Percentiles rank a stretch among this genome's conserved stretches.
These are phyloP conservation scores for Archivesica marissinica DNA, from an alignment of 1,140 invertebrate species.

Conservation along the genomic window DNA sequence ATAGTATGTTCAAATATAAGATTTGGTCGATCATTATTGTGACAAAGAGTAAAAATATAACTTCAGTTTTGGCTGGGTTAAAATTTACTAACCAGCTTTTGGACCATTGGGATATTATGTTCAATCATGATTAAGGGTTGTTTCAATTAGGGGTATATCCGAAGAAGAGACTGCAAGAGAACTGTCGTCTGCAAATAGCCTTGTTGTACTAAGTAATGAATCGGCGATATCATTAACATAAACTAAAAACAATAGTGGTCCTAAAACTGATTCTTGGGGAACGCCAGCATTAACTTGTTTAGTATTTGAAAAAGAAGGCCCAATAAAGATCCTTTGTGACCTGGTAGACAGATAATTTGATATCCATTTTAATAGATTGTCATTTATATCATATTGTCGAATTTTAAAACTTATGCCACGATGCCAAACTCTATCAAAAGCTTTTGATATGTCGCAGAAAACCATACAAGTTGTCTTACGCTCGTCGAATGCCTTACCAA, in stretches of 20 bases:
- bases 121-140: slow-evolving; percentile 8
- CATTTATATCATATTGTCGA: too few species aligned
- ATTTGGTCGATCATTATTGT: background rate
- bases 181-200: slow-evolving; percentile 29
- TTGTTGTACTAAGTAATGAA: background rate
- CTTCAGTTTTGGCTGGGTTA: slow-evolving; percentile 39
- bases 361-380: too few species aligned
- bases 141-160: background rate
- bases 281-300: background rate
- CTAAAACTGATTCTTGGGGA: background rate
- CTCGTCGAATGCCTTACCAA: too few species aligned
- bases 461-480: too few species aligned
- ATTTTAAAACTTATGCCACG: too few species aligned
- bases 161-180: background rate
- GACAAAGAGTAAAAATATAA: slow-evolving; percentile 1
- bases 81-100: slow-evolving; percentile 23
- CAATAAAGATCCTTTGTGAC: background rate
- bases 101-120: background rate
- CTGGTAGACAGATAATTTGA: background rate
- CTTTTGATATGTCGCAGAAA: too few species aligned
- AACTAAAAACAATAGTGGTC: background rate
- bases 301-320: background rate
- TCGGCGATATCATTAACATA: slow-evolving; percentile 22
- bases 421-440: too few species aligned
- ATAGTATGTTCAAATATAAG: background rate